Base-by-base conservation (phyloP, 2,888 invertebrate genomes). In the Oligia fasciuncula region DNA sequence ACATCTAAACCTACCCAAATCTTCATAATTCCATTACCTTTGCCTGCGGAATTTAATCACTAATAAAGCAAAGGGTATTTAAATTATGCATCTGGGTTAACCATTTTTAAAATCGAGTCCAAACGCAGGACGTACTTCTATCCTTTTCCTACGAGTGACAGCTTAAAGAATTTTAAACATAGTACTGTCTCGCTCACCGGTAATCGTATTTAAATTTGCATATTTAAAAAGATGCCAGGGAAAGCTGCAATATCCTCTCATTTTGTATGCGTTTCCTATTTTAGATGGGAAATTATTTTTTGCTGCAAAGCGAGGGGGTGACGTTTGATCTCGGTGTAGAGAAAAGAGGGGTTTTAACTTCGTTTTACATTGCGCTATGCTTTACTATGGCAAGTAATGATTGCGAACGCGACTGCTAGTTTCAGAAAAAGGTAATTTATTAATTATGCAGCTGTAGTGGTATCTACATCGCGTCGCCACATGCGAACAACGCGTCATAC, bases 121-220 rank as follows among this genome's bases (percentile, higher is more conserved):
- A 40, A 83, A 76, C 70, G n/a, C 68, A 74, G 80, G 67, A 70
- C 68, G 2, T 85, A 40, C n/a, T 70, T 66, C 85, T 63, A 68
- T 92, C 91, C 81, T 87, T 79, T 78, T 92, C 88, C 4, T 77
- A 66, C 92, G 62, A 43, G 46, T 71, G 40, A 60, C 63, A 76
- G 75, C 76, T 82, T 35, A 73, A 80, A 83, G 69, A 74, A 40
- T 74, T 74, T 83, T 81, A 82, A 80, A 84, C 72, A 84, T 85
- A 71, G 76, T 60, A 68, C 90, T 80, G 43, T 92, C 92, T 86
- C 91, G 77, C 83, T 93, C 90, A 68, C 81, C 87, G 90, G 90
- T 93, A 93, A 94, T 94, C 93, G 91, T 88, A 93, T 94, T 93
- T 91, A 92, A 93, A 94, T 94, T 93, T 94, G 92, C 94, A 94